These are phyloP conservation scores for Lutjanus argentimaculatus DNA, from an alignment of 2,797 vertebrate genomes.

Conservation along the genomic window DNA sequence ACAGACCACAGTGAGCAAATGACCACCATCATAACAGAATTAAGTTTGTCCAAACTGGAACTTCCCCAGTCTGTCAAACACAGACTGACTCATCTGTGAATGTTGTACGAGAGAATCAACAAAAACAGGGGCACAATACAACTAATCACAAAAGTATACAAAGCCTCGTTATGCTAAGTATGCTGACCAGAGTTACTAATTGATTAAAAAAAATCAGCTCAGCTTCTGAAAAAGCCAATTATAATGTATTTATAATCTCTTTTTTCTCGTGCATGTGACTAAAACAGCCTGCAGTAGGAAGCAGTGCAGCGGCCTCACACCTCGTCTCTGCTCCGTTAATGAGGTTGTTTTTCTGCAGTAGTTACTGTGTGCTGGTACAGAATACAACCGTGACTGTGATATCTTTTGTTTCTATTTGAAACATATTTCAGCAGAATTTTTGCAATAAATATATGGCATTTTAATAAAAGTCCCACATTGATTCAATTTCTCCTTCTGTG, in stretches of 20 bases:
- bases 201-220: background rate
- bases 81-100: background rate
- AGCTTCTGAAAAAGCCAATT: background rate
- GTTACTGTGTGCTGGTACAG: background rate
- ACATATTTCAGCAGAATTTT: background rate
- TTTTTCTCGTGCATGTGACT: background rate
- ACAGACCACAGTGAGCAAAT: background rate
- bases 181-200: background rate
- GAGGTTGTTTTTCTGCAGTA: background rate
- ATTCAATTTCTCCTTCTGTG: background rate
- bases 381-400: background rate
- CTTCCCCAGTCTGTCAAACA: constrained; percentile 8
- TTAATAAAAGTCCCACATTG: background rate
- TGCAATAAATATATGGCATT: constrained; percentile 1
- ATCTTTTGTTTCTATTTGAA: background rate
- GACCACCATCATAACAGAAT: constrained; percentile 3
- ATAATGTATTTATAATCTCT: background rate
- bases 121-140: background rate
- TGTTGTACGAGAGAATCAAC: background rate
- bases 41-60: constrained; percentile 14
- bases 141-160: background rate
- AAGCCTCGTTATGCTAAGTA: background rate
- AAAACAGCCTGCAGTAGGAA: background rate
- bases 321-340: background rate
- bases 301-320: background rate